phyloP scores from a whole-genome alignment of 1,140 invertebrate genomes.

The Pemphigus obesinymphae region DNA sequence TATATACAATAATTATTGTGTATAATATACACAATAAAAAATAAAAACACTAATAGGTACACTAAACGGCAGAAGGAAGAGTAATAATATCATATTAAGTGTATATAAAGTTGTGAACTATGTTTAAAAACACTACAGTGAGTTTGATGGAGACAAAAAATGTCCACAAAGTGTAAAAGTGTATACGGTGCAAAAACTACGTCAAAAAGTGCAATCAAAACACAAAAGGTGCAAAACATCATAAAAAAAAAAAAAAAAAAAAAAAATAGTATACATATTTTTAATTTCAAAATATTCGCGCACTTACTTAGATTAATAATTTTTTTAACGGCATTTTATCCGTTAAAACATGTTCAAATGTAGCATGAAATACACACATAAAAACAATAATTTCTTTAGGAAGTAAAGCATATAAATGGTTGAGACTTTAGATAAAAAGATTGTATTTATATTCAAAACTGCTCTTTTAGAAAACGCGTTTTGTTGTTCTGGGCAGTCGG shows the following conservation, averaged over 20 bases:
- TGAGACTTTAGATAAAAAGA: background rate
- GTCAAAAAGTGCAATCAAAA: slow-evolving; percentile 42
- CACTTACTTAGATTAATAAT: slow-evolving; percentile 42
- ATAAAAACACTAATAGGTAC: background rate
- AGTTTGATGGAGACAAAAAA: background rate
- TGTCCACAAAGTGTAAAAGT: background rate
- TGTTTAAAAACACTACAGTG: background rate
- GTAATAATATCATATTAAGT: background rate
- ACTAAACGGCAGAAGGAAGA: slow-evolving; percentile 7
- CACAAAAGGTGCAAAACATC: slow-evolving; percentile 44
- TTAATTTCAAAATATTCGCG: slow-evolving; percentile 43
- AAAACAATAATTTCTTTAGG: slow-evolving; percentile 19
- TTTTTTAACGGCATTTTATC: slow-evolving; percentile 19
- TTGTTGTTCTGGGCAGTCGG: slow-evolving; percentile 3
- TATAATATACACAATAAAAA: background rate
- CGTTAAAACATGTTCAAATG: slow-evolving; percentile 35
- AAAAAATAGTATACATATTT: slow-evolving; percentile 30
- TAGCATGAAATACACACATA: slow-evolving; percentile 45
- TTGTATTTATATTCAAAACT: slow-evolving; percentile 21
- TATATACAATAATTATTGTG: background rate
- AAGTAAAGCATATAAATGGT: background rate
- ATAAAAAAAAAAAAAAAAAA: slow-evolving; percentile 40
- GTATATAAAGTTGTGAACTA: background rate
- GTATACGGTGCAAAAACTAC: slow-evolving; percentile 33
- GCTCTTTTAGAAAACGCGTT: slow-evolving; percentile 24